Percentiles rank a stretch among this genome's conserved stretches.
Conservation (phyloP, 2,888 invertebrate genomes). For the Tipula helvola region DNA sequence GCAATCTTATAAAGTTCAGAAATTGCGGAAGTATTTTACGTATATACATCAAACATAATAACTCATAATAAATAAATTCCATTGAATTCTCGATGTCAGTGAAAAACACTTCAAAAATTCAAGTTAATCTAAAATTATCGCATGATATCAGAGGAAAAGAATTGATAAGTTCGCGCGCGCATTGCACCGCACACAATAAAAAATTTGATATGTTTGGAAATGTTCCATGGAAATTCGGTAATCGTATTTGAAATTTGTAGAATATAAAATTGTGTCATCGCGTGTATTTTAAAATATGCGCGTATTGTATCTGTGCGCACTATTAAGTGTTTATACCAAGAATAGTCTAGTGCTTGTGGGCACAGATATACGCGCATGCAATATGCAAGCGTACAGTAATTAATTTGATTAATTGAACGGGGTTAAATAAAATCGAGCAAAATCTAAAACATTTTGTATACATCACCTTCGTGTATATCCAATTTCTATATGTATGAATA, state of each 20-base stretch:
- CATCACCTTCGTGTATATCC: no score
- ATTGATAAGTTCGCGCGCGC: background rate
- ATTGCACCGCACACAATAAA: no score
- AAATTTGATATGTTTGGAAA: no score
- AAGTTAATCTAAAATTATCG: background rate
- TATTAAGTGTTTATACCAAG: background rate
- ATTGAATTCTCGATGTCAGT: background rate
- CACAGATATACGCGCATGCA: background rate
- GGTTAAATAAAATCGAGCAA: background rate
- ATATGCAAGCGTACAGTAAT: background rate
- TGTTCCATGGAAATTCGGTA: background rate
- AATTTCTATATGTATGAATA: no score
- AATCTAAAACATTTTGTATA: background rate
- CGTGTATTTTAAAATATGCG: background rate
- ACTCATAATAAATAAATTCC: background rate
- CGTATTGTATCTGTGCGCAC: background rate
- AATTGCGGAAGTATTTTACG: background rate
- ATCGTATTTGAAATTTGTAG: background rate
- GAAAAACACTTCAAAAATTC: background rate
- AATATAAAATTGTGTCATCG: background rate
- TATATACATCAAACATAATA: background rate
- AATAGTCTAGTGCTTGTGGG: background rate
- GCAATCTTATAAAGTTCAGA: background rate
- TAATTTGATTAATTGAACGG: background rate
- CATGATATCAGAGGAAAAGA: background rate